phyloP scores from a whole-genome alignment of 1,140 invertebrate species.

The Trichonephila clavipes region DNA sequence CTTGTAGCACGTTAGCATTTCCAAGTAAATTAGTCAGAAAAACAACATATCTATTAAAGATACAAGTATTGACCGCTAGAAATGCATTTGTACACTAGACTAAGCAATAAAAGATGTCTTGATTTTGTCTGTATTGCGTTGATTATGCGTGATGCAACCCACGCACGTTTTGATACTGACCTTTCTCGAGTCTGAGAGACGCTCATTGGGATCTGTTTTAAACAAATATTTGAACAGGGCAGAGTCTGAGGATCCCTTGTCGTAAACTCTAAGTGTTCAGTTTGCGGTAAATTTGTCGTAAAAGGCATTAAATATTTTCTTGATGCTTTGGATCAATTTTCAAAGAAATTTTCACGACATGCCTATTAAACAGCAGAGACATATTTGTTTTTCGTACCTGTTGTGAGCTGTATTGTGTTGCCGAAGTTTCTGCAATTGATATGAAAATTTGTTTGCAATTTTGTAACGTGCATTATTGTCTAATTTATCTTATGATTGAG shows the following conservation, averaged over 20 bases:
- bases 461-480: no score
- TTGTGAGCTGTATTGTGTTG: no score
- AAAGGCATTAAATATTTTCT: not conserved
- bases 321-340: not conserved
- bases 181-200: conserved; percentile 42
- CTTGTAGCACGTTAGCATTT: no score
- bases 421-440: no score
- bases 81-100: not conserved
- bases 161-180: conserved; percentile 13
- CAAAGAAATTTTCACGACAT: not conserved
- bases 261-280: not conserved
- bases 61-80: not conserved
- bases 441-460: no score
- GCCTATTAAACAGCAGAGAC: not conserved
- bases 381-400: no score
- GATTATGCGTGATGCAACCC: not conserved
- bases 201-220: conserved; percentile 19
- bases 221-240: conserved; percentile 54
- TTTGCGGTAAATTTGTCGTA: not conserved
- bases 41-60: not conserved
- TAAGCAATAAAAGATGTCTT: not conserved
- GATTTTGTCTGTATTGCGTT: not conserved
- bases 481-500: no score
- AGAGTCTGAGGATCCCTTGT: not conserved
- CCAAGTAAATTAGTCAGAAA: no score